These are phyloP conservation scores for Dryococelus australis DNA, from an alignment of 2,888 invertebrate species.

Conservation along the genomic window DNA sequence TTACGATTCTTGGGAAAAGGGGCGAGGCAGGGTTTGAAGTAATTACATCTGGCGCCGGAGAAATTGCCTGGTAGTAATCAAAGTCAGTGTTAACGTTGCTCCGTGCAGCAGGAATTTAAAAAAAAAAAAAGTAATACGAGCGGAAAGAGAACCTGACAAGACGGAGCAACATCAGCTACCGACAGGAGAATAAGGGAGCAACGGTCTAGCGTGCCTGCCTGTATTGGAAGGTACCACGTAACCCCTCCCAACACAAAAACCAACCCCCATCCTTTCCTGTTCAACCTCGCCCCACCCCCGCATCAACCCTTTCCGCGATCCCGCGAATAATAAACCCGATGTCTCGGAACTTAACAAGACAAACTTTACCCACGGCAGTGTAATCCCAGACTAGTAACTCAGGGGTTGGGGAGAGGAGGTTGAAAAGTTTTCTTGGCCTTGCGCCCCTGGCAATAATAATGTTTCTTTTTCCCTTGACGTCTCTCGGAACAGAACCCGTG, in stretches of 20 bases:
- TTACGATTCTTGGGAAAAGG: too few relatives aligned
- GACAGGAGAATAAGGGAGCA: background rate
- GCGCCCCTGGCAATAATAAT: background rate
- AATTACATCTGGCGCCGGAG: too few relatives aligned
- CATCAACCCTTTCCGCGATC: background rate
- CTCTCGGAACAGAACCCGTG: background rate
- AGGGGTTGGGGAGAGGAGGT: background rate
- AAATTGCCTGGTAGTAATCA: too few relatives aligned
- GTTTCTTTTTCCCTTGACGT: constrained; percentile 13
- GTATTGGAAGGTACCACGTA: background rate
- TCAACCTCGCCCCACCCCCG: background rate
- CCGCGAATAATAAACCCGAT: constrained; percentile 8
- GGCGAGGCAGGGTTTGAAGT: too few relatives aligned
- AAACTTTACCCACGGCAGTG: background rate
- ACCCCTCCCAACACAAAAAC: background rate
- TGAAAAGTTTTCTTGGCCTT: background rate
- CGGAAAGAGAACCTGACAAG: background rate
- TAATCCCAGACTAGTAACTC: background rate
- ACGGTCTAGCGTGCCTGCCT: background rate
- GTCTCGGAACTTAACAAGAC: constrained; percentile 10
- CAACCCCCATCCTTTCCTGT: too few relatives aligned
- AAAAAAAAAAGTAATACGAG: too few relatives aligned
- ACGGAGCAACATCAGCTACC: background rate
- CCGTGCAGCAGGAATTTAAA: too few relatives aligned
- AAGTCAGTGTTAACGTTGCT: too few relatives aligned